phyloP scores from a whole-genome alignment of 2,888 invertebrate genomes.

The Laspeyria flexula region DNA sequence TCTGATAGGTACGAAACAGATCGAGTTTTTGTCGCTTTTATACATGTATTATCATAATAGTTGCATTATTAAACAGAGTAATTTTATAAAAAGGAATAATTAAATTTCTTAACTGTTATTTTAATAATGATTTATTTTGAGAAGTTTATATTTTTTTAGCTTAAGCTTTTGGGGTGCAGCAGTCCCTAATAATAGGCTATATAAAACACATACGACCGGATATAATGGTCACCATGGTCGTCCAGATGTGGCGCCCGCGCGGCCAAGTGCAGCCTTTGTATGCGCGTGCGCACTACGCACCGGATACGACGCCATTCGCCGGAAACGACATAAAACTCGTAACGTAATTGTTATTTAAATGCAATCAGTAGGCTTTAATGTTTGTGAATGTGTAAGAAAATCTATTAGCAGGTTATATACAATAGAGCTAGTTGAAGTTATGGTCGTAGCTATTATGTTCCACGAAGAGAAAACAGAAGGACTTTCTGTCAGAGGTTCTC shows the following conservation, averaged over 20 bases:
- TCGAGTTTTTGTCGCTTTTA: too few species aligned
- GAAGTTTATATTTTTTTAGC: too few species aligned
- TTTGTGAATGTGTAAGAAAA: constrained; percentile 36
- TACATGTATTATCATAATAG: too few species aligned
- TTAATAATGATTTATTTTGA: too few species aligned
- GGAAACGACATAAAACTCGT: constrained; percentile 68
- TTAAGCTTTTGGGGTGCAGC: not conserved
- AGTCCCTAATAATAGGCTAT: not conserved
- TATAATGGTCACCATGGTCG: constrained; percentile 36
- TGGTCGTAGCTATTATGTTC: not conserved
- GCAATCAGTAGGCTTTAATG: constrained; percentile 51
- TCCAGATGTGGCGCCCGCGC: constrained; percentile 67
- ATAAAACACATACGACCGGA: constrained; percentile 30
- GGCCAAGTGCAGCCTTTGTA: constrained; percentile 58
- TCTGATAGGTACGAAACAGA: too few species aligned
- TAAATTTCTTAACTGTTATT: too few species aligned
- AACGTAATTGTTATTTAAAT: constrained; percentile 75
- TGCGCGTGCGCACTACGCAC: constrained; percentile 63
- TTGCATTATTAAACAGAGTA: too few species aligned
- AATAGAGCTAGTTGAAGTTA: not conserved
- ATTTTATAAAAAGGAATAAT: too few species aligned
- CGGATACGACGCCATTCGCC: constrained; percentile 64
- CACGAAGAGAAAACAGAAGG: not conserved
- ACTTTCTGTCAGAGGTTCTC: too few species aligned
- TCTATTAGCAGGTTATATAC: constrained; percentile 16